These are phyloP conservation scores for Heteromyza rotundicornis DNA, from an alignment of 2,888 invertebrate species.

Conservation along the genomic window DNA sequence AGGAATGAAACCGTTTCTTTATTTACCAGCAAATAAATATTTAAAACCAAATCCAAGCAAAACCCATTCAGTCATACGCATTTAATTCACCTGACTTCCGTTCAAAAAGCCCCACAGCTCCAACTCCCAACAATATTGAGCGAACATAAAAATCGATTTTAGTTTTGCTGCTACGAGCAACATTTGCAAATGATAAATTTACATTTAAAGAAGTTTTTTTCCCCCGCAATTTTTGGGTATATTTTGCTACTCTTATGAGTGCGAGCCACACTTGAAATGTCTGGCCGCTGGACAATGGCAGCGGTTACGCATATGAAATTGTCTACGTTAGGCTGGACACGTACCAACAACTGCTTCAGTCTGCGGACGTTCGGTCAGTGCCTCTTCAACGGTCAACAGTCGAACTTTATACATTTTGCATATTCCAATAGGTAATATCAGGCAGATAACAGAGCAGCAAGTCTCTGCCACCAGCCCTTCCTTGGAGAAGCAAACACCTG, in stretches of 20 bases:
- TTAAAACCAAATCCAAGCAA: too few species aligned
- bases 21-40: too few species aligned
- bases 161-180: too few species aligned
- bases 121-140: too few species aligned
- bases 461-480: neutral
- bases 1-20: too few species aligned
- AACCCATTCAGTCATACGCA: too few species aligned
- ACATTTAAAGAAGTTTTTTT: too few species aligned
- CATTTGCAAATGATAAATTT: too few species aligned
- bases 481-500: conserved; percentile 14
- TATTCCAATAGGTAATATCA: neutral
- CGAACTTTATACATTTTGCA: neutral
- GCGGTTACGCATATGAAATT: neutral
- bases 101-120: too few species aligned
- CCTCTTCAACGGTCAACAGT: neutral
- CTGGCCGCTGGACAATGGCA: neutral
- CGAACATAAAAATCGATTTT: too few species aligned
- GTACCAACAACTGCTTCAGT: neutral
- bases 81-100: too few species aligned
- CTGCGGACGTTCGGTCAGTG: neutral
- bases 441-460: neutral
- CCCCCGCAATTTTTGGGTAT: neutral
- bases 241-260: neutral
- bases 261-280: neutral
- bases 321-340: neutral